phyloP scores from a whole-genome alignment of 1,140 invertebrate genomes.

The Megalonaias nervosa region DNA sequence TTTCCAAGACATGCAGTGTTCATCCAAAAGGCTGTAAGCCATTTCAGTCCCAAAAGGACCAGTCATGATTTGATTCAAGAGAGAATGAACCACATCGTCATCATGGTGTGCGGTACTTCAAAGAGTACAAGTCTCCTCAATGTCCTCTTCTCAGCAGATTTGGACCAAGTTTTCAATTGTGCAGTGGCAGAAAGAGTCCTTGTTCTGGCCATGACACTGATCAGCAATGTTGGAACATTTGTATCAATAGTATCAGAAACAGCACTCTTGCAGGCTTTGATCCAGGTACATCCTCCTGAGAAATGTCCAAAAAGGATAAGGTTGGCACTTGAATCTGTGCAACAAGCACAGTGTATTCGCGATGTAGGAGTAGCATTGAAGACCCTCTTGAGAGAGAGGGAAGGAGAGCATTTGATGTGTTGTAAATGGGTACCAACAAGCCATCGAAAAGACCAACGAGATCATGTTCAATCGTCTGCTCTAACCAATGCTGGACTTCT shows the following conservation, averaged over 20 bases:
- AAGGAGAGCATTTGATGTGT: slow-evolving; percentile 37
- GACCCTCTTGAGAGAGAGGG: slow-evolving; percentile 30
- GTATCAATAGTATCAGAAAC: slow-evolving; percentile 34
- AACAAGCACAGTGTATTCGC: slow-evolving; percentile 29
- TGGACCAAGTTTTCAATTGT: background rate
- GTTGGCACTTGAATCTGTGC: slow-evolving; percentile 20
- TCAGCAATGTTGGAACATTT: slow-evolving; percentile 49
- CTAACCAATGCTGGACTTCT: no score
- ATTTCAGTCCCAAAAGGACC: slow-evolving; percentile 5
- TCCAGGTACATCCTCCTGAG: slow-evolving; percentile 22
- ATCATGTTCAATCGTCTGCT: no score
- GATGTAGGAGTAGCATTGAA: slow-evolving; percentile 38
- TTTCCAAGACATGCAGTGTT: slow-evolving; percentile 25
- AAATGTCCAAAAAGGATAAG: slow-evolving; percentile 17
- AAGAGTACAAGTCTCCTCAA: no score
- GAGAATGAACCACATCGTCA: no score
- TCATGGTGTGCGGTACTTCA: no score
- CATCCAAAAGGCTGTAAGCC: slow-evolving; percentile 30
- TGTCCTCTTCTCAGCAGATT: no score
- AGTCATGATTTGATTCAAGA: no score
- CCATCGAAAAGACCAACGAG: no score
- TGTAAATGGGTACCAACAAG: no score
- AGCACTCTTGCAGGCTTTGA: slow-evolving; percentile 33
- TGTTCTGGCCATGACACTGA: slow-evolving; percentile 37
- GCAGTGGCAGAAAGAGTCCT: slow-evolving; percentile 47